A percentile compares a stretch with the other conserved stretches of the same genome.
These are phyloP conservation scores for Daktulosphaira vitifoliae DNA, from an alignment of 1,140 invertebrate genomes.

Conservation along the genomic window DNA sequence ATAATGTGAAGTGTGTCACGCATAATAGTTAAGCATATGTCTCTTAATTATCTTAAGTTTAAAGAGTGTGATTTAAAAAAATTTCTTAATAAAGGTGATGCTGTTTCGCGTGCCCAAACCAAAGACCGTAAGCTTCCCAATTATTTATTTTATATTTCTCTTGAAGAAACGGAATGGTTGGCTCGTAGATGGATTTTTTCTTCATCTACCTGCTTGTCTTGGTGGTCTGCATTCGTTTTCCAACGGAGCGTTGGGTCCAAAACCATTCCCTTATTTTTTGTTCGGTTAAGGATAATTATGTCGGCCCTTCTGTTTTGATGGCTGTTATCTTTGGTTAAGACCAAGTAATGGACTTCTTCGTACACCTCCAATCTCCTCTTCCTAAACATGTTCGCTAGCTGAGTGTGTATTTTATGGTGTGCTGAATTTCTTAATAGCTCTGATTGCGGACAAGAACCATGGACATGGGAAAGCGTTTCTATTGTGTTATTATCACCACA, in stretches of 20 bases:
- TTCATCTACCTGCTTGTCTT: background rate
- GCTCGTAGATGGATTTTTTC: background rate
- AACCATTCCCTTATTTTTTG: background rate
- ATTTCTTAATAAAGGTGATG: background rate
- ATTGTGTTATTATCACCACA: slow-evolving; percentile 1
- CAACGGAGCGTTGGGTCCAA: background rate
- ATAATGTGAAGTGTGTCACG: too few relatives aligned
- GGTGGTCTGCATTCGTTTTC: background rate
- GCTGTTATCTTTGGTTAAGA: background rate
- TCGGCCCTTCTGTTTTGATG: background rate
- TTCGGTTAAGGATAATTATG: background rate
- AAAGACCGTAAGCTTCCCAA: too few relatives aligned
- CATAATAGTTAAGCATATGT: too few relatives aligned
- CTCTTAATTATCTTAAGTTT: too few relatives aligned
- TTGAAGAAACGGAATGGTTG: background rate
- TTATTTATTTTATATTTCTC: background rate
- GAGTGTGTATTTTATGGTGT: background rate
- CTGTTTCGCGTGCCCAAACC: background rate
- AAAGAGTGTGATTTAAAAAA: too few relatives aligned
- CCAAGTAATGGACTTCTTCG: too few relatives aligned
- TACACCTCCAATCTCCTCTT: too few relatives aligned
- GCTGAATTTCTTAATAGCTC: background rate
- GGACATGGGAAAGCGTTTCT: background rate
- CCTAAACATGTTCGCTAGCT: too few relatives aligned
- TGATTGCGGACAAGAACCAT: background rate